Evolutionary conservation across 2,888 invertebrate species (phyloP).

Genomic region (Priocnemis perturbator): DNA sequence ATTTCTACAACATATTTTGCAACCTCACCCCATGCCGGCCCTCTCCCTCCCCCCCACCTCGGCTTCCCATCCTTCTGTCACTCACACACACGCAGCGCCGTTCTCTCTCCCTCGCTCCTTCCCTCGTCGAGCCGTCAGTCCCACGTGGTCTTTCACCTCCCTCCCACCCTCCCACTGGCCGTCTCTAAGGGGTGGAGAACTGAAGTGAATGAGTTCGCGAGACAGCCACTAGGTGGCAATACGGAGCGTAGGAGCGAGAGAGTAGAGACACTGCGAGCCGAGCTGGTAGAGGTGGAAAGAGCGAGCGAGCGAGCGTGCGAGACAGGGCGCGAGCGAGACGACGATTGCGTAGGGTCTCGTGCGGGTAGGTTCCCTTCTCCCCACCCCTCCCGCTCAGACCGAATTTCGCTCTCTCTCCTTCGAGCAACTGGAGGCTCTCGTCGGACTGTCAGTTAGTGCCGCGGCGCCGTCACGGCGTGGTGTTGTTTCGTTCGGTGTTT

Average conservation of each 20-base stretch:
- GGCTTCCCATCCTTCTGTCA: constrained; percentile 43
- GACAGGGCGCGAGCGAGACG: constrained; percentile 26
- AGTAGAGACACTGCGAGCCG: constrained; percentile 31
- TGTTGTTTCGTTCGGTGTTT: not conserved
- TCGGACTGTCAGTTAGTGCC: constrained; percentile 73
- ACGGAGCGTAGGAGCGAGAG: constrained; percentile 30
- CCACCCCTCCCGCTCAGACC: constrained; percentile 33
- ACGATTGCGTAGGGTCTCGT: constrained; percentile 25
- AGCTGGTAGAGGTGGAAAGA: constrained; percentile 24
- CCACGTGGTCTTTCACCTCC: constrained; percentile 31
- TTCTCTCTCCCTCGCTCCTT: constrained; percentile 12
- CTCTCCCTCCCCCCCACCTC: constrained; percentile 32
- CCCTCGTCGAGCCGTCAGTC: constrained; percentile 37
- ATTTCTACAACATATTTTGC: constrained; percentile 72
- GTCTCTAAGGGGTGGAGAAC: constrained; percentile 33
- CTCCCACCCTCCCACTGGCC: constrained; percentile 9
- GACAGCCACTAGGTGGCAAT: constrained; percentile 64
- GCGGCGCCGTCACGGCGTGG: constrained; percentile 70
- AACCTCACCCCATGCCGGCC: constrained; percentile 53
- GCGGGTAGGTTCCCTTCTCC: constrained; percentile 39
- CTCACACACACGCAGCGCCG: not conserved
- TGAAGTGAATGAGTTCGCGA: constrained; percentile 42
- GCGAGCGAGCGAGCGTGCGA: not conserved
- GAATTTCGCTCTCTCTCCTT: constrained; percentile 36
- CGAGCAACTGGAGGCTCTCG: constrained; percentile 55